phyloP scores from a whole-genome alignment of 2,113 vertebrate species.

The Gallinago jamesoni region DNA sequence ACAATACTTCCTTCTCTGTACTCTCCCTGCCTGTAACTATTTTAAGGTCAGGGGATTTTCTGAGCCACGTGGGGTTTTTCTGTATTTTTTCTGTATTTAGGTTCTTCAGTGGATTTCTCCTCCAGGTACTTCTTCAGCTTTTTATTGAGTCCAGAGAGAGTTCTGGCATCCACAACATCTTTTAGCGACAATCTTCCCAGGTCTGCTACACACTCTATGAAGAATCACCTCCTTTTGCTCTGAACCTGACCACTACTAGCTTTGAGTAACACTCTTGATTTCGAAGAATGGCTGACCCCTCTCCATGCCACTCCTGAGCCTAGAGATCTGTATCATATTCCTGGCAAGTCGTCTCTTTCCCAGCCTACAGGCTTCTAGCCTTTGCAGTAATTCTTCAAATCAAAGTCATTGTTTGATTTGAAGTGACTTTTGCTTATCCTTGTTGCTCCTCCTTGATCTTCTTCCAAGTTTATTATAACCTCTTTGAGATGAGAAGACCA shows the following conservation, averaged over 20 bases:
- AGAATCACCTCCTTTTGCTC: neutral
- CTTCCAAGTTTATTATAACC: neutral
- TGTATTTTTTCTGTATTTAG: rapidly evolving
- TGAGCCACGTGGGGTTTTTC: neutral
- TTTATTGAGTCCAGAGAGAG: neutral
- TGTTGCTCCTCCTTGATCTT: neutral
- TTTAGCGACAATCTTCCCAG: neutral
- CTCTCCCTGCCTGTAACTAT: neutral
- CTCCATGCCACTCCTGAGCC: neutral
- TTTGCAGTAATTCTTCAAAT: neutral
- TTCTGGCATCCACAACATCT: neutral
- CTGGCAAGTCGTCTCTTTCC: neutral
- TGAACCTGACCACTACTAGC: neutral
- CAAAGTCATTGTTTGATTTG: neutral
- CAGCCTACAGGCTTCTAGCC: neutral
- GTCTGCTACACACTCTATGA: neutral
- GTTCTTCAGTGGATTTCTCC: neutral
- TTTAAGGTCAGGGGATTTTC: neutral
- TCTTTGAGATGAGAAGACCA: neutral
- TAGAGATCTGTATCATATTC: neutral
- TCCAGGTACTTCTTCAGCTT: neutral
- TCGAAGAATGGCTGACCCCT: neutral
- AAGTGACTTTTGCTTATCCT: neutral
- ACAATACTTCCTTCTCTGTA: neutral
- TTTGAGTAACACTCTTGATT: neutral